A percentile compares a stretch with the other conserved stretches of the same genome.
phyloP scores from a whole-genome alignment of 2,888 invertebrate species.

The Neoitamus cyanurus region DNA sequence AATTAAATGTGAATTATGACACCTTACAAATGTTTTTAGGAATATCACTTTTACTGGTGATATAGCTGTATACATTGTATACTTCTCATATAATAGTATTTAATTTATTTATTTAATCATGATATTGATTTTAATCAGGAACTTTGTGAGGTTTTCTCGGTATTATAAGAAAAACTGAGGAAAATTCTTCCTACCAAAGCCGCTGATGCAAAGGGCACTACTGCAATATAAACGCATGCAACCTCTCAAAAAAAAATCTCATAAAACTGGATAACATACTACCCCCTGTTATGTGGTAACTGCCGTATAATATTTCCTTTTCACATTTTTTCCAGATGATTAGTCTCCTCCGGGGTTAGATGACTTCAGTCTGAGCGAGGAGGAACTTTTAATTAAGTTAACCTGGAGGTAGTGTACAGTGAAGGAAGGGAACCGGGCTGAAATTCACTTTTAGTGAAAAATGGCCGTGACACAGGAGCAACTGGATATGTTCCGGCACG shows the following conservation, averaged over 20 bases:
- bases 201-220: too few species aligned
- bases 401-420: background rate
- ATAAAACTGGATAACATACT: background rate
- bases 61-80: too few species aligned
- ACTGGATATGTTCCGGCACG: constrained; percentile 60
- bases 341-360: background rate
- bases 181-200: too few species aligned
- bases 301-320: background rate
- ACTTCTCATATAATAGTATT: too few species aligned
- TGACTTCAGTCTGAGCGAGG: background rate
- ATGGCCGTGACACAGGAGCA: constrained; percentile 40
- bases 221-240: too few species aligned
- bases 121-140: too few species aligned
- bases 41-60: too few species aligned
- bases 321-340: background rate
- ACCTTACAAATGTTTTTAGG: too few species aligned
- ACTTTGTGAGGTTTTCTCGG: too few species aligned
- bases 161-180: too few species aligned
- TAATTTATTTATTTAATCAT: too few species aligned
- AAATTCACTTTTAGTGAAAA: constrained; percentile 3
- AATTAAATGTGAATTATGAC: too few species aligned
- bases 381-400: constrained; percentile 1
- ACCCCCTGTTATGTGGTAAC: background rate
- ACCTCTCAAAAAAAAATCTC: background rate
- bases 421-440: background rate